Evolutionary conservation across 2,113 vertebrate species (phyloP), one percentile per base, ranked within the genome.

Genomic region (Stictonetta naevosa): DNA sequence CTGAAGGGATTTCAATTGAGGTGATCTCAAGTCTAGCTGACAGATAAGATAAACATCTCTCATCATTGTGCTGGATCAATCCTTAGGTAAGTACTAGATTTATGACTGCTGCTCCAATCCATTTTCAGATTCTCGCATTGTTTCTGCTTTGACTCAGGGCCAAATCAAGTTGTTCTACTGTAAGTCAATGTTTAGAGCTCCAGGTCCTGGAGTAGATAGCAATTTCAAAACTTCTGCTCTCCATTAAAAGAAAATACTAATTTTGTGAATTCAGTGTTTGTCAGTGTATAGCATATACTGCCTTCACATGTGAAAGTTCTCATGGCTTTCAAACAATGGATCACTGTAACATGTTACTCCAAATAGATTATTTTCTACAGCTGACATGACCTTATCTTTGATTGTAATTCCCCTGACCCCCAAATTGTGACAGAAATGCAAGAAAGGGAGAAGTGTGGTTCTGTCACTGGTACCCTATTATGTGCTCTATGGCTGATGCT

Each of bases 131-230:
- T 88, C 66, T 86, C 12, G 76, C 34, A 40, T 86, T 86, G 77
- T 73, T 96, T 82, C 69, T 92, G 58, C 63, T 79, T 92, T 92
- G 87, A 63, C 62, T 91, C 4, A n/a, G 11, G 38, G 69, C 74
- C 92, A 94, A 76, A 76, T 92, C 53, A 94, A 66, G 80, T 94
- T 79, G 53, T 76, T 86, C 34, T 76, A 73, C 86, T 92, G 10
- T 76, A 96, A 94, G 83, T 66, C 92, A 82, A 84, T 86, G 81
- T 69, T 93, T 75, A 93, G 42, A 81, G 86, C 93, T 73, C n/a
- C 40, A n/a, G 58, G 62, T 94, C 74, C 50, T 87, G 44, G 25
- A 86, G 62, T 55, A 83, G 81, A 83, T 78, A 78, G 55, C 0
- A 19, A 72, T 93, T 97, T 92, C 66, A 76, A 80, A 90, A 95